These are phyloP conservation scores for Eupeodes luniger DNA, from an alignment of 2,888 invertebrate genomes.

Conservation along the genomic window DNA sequence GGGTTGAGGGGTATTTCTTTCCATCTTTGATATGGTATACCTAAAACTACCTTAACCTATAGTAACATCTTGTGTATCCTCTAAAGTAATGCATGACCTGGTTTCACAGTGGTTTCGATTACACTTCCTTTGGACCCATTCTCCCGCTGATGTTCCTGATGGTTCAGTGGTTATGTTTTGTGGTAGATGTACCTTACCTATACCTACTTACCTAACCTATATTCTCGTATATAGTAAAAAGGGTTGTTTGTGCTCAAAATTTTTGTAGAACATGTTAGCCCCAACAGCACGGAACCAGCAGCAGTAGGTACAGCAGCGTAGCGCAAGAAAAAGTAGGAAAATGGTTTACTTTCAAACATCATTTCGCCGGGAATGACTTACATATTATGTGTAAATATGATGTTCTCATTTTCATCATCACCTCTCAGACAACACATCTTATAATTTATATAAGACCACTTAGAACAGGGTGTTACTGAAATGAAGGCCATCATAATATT, in stretches of 20 bases:
- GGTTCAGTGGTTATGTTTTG: slow-evolving; percentile 2
- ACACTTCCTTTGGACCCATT: slow-evolving; percentile 16
- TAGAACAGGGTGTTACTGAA: neutral
- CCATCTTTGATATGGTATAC: slow-evolving; percentile 9
- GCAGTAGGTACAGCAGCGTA: too few relatives aligned
- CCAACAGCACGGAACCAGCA: neutral
- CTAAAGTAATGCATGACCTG: slow-evolving; percentile 68
- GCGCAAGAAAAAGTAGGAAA: slow-evolving; percentile 5
- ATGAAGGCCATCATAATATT: neutral
- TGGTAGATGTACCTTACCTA: neutral
- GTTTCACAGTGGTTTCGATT: slow-evolving; percentile 60
- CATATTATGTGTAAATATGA: slow-evolving; percentile 9
- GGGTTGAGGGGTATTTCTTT: neutral
- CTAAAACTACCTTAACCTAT: neutral
- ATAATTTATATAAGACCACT: neutral
- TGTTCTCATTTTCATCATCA: slow-evolving; percentile 37
- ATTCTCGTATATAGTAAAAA: neutral
- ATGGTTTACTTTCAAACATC: slow-evolving; percentile 47
- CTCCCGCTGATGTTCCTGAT: neutral
- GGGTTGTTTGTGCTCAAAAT: slow-evolving; percentile 36
- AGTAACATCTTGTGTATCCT: slow-evolving; percentile 44
- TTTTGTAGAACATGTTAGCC: slow-evolving; percentile 46
- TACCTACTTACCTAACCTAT: too few relatives aligned
- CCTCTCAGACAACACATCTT: neutral
- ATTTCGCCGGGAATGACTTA: slow-evolving; percentile 15